Conservation (phyloP, 2,888 invertebrate genomes). For the Stenchaetothrips biformis region DNA sequence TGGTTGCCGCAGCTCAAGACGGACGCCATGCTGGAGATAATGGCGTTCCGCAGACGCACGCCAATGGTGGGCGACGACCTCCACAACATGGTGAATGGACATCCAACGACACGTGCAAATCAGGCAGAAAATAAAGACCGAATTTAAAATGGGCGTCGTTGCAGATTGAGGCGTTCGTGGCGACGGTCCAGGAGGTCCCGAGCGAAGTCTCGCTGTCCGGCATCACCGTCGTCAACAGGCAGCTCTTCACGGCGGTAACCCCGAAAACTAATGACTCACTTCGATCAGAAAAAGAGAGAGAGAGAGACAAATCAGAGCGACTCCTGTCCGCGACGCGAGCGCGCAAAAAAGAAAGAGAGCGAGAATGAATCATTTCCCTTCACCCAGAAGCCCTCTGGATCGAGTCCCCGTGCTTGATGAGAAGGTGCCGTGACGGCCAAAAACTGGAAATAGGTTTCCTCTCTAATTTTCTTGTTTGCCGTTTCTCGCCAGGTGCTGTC, state of each 20-base stretch:
- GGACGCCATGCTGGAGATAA: background rate
- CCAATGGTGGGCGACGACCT: background rate
- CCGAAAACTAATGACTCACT: background rate
- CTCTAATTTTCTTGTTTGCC: background rate
- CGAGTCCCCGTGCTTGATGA: no score
- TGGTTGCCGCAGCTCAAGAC: background rate
- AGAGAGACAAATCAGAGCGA: background rate
- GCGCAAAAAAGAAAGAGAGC: background rate
- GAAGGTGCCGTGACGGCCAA: background rate
- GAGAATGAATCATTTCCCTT: no score
- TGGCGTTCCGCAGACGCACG: background rate
- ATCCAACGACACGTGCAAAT: background rate
- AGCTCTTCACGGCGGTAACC: slow-evolving; percentile 65
- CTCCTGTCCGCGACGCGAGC: background rate
- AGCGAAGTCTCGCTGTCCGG: slow-evolving; percentile 69
- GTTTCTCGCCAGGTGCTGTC: slow-evolving; percentile 54
- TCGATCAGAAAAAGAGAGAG: background rate
- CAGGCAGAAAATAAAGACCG: background rate
- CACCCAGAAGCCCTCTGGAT: no score
- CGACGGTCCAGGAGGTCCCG: slow-evolving; percentile 43
- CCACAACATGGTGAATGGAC: background rate
- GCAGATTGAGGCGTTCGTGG: background rate
- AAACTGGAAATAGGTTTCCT: background rate
- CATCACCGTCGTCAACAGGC: slow-evolving; percentile 67
- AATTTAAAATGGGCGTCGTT: background rate